Base-by-base conservation (phyloP, 1,140 invertebrate species). In the Ooceraea biroi region DNA sequence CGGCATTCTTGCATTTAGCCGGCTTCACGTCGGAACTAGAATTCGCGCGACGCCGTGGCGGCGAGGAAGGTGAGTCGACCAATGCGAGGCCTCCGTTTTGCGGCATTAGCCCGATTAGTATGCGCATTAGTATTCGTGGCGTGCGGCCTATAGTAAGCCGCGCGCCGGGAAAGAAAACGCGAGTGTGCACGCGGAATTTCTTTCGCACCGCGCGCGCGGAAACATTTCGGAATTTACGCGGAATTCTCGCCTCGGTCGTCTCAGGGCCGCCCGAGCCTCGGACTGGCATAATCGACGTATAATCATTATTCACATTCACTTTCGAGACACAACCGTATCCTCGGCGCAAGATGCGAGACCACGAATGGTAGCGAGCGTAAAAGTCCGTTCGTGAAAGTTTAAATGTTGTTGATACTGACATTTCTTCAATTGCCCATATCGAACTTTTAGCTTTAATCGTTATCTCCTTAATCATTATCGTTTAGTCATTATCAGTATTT, bases 171-270 rank as follows among this genome's bases (percentile, higher is more conserved):
- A 27, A 30, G 60, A 41, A 50, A 69, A 69, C 41, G 65, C 58
- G 7, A 36, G 36, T 36, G 36, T 7, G 65, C 72, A 85, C 74
- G 82, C 69, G 55, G 74, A 84, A 78, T 74, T 52, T 66, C 71
- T 71, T 63, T 55, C 57, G 14, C 48, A 19, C 65, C 48, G 65
- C 50, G 36, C 41, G 60, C 41, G 48, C 30, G 48, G 69, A 58
- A 74, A 65, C 66, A 86, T 84, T 86, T 69, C 52, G 82, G 85
- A 84, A 85, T 85, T 85, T 52, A 63, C 65, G 52, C 55, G 71
- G 82, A 74, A 86, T 76, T 69, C 68, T 68, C 74, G 60, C 36
- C 76, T 57, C 65, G 65, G 65, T 50, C 76, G 76, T 80, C 41
- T 80, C 65, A 80, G 76, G 76, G 76, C 52, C 76, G 76, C n/a